These are phyloP conservation scores for Fragum sueziense DNA, from an alignment of 2,888 invertebrate species.

Conservation along the genomic window DNA sequence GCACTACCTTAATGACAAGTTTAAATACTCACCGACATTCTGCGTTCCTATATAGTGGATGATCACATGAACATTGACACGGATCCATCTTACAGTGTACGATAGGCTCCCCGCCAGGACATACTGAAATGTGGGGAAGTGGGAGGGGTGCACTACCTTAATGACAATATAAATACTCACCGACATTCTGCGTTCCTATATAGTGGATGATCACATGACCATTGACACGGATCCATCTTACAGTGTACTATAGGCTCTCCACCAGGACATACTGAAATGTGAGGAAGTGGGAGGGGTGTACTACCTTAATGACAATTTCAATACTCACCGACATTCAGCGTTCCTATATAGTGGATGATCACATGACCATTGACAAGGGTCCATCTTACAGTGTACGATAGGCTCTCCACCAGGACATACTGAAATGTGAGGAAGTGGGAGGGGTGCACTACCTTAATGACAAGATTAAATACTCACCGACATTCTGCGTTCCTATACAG, in stretches of 20 bases:
- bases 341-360: conserved; percentile 42
- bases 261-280: conserved; percentile 52
- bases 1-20: no score
- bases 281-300: no score
- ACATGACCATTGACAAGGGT: conserved; percentile 57
- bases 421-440: no score
- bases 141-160: no score
- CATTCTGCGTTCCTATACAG: conserved; percentile 39
- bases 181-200: conserved; percentile 40
- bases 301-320: no score
- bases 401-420: conserved; percentile 55
- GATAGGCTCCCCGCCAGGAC: conserved; percentile 50
- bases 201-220: conserved; percentile 53
- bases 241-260: conserved; percentile 53
- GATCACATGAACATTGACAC: conserved; percentile 55
- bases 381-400: conserved; percentile 51
- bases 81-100: conserved; percentile 55
- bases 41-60: conserved; percentile 39
- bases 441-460: no score
- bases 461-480: conserved; percentile 46
- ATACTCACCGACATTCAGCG: conserved; percentile 41
- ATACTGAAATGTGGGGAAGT: conserved; percentile 37
- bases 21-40: conserved; percentile 46
- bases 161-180: no score
- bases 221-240: conserved; percentile 51